Evolutionary conservation across 1,140 invertebrate genomes (phyloP).

Genomic region (Ganaspis sp.): DNA sequence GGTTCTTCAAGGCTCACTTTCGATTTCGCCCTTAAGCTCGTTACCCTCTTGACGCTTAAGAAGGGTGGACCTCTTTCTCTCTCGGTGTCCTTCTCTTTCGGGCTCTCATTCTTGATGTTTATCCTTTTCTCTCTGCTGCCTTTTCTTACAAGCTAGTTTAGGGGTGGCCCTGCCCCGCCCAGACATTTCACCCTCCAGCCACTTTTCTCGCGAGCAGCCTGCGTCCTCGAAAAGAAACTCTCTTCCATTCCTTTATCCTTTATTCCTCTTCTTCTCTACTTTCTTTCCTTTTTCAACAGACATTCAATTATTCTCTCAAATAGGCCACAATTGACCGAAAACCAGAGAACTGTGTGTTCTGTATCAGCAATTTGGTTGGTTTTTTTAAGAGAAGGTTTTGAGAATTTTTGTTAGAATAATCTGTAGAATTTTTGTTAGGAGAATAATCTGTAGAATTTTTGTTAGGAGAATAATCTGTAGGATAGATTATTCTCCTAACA

Average conservation of each 20-base stretch:
- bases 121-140: slow-evolving; percentile 41
- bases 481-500: too few species aligned
- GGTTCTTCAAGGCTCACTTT: slow-evolving; percentile 56
- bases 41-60: slow-evolving; percentile 60
- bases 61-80: slow-evolving; percentile 60
- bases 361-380: too few species aligned
- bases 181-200: slow-evolving; percentile 59
- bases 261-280: slow-evolving; percentile 46
- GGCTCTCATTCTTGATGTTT: background rate
- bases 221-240: slow-evolving; percentile 58
- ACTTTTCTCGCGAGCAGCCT: slow-evolving; percentile 52
- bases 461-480: too few species aligned
- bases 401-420: too few species aligned
- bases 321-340: too few species aligned
- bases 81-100: slow-evolving; percentile 37
- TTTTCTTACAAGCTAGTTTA: slow-evolving; percentile 63
- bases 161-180: slow-evolving; percentile 63
- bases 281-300: slow-evolving; percentile 32
- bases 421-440: too few species aligned
- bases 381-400: too few species aligned
- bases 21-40: slow-evolving; percentile 62
- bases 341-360: too few species aligned
- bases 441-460: too few species aligned
- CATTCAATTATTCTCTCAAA: background rate
- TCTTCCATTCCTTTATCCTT: slow-evolving; percentile 49